Percentiles rank a stretch among this genome's conserved stretches.
Conservation (phyloP, 2,113 vertebrate genomes). For the Butastur rufipennis region DNA sequence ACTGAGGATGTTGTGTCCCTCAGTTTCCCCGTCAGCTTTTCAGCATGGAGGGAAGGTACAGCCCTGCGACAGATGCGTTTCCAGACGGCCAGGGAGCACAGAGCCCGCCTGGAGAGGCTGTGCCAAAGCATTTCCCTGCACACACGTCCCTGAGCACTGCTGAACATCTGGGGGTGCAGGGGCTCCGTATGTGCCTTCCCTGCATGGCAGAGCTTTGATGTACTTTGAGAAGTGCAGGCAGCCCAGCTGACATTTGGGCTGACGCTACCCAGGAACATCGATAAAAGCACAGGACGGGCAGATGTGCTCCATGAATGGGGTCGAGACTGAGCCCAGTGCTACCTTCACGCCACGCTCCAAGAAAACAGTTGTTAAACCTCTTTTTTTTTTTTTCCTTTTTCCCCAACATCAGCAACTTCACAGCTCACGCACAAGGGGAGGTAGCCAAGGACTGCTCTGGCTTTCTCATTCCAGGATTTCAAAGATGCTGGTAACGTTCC, state of each 20-base stretch:
- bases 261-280: neutral
- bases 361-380: neutral
- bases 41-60: neutral
- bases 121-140: neutral
- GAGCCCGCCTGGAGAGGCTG: neutral
- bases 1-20: fast-evolving
- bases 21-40: fast-evolving
- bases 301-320: neutral
- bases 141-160: fast-evolving
- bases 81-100: neutral
- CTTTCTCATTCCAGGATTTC: conserved; percentile 46
- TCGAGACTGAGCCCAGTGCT: neutral
- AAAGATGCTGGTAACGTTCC: neutral
- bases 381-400: neutral
- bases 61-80: fast-evolving
- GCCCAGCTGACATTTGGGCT: neutral
- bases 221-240: fast-evolving
- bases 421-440: neutral
- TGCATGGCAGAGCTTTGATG: fast-evolving
- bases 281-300: neutral
- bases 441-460: conserved; percentile 1
- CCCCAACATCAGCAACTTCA: conserved; percentile 1
- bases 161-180: neutral
- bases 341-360: neutral
- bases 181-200: fast-evolving